These are phyloP conservation scores for Quadriops clusia DNA, from an alignment of 2,888 invertebrate species.

Conservation along the genomic window DNA sequence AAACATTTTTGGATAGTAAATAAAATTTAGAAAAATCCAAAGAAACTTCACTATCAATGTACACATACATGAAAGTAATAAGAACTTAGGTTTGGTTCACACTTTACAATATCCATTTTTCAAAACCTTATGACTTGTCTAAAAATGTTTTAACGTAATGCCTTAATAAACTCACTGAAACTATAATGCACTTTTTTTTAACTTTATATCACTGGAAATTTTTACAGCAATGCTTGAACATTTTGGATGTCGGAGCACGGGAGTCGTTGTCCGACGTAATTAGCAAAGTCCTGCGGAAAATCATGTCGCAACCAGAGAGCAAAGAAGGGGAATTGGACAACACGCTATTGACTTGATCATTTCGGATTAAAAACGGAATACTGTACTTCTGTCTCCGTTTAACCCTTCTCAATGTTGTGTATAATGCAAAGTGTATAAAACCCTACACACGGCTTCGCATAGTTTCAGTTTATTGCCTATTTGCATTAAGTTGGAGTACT, in stretches of 20 bases:
- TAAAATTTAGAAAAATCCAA: too few relatives aligned
- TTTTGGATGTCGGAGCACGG: constrained; percentile 76
- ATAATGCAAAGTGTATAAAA: too few relatives aligned
- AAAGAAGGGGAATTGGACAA: constrained; percentile 89
- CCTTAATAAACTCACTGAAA: background rate
- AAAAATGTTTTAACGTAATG: background rate
- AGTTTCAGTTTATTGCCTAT: too few relatives aligned
- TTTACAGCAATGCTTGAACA: constrained; percentile 53
- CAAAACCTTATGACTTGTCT: too few relatives aligned
- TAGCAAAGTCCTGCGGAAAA: constrained; percentile 75
- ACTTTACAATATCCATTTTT: too few relatives aligned
- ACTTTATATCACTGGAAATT: constrained; percentile 1
- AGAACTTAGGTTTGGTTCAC: too few relatives aligned
- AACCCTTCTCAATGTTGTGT: constrained; percentile 3
- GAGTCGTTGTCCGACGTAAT: constrained; percentile 85
- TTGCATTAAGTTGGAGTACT: too few relatives aligned
- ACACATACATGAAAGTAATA: too few relatives aligned
- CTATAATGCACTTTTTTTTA: constrained; percentile 2
- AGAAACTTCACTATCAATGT: too few relatives aligned
- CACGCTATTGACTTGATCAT: constrained; percentile 69
- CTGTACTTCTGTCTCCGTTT: constrained; percentile 9
- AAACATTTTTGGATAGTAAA: too few relatives aligned
- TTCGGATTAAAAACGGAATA: constrained; percentile 9
- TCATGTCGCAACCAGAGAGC: constrained; percentile 62
- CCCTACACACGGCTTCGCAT: too few relatives aligned